Percentiles rank a stretch among this genome's conserved stretches.
Evolutionary conservation across 2,797 vertebrate genomes (phyloP).

Genomic region (Siniperca scherzeri): DNA sequence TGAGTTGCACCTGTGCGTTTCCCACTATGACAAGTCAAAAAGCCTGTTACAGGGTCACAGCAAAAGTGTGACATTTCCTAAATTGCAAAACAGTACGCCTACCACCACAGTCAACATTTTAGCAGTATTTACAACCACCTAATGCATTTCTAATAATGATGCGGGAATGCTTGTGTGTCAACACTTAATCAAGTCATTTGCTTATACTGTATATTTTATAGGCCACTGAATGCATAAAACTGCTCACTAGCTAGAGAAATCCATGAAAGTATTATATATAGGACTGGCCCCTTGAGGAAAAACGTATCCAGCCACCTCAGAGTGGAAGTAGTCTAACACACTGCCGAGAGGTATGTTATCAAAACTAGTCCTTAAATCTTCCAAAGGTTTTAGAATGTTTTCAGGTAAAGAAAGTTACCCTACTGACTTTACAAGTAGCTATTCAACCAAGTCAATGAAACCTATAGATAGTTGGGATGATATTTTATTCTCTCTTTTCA

Average conservation of each 20-base stretch:
- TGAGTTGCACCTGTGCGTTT: conserved; percentile 7
- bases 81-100: neutral
- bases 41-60: conserved; percentile 2
- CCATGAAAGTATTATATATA: conserved; percentile 18
- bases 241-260: conserved; percentile 18
- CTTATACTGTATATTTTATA: conserved; percentile 15
- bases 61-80: neutral
- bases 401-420: neutral
- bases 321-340: conserved; percentile 21
- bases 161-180: neutral
- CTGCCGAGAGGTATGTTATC: conserved; percentile 8
- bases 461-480: neutral
- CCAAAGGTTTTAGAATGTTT: neutral
- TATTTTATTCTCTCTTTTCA: neutral
- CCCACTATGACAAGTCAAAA: conserved; percentile 18
- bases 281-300: conserved; percentile 17
- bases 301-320: neutral
- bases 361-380: conserved; percentile 18
- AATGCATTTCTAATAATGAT: conserved; percentile 18
- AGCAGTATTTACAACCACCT: neutral
- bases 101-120: neutral
- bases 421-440: conserved; percentile 8
- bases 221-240: conserved; percentile 6
- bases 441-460: conserved; percentile 9
- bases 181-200: conserved; percentile 17